Evolutionary conservation across 1,140 invertebrate genomes (phyloP), one percentile per base, ranked within the genome.

Genomic region (Micrasema minimum): DNA sequence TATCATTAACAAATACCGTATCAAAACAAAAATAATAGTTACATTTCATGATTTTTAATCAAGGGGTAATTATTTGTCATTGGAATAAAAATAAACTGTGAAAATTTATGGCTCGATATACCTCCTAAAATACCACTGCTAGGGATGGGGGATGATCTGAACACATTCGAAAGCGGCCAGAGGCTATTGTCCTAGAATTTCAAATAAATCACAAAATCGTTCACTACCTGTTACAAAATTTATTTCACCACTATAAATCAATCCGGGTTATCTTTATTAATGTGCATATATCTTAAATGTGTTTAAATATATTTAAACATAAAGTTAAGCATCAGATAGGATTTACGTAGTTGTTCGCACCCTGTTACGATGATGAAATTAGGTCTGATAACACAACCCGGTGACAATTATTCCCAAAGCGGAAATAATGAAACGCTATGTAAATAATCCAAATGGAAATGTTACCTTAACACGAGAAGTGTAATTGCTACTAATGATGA

Each of bases 401-500:
- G 64, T 50, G 46, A 51, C 64, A 66, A 64, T 64, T 45, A 64
- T 64, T 35, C 37, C 38, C 26, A 20, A 18, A 11, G 1, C 22
- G 64, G 48, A 50, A 67, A 55, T 55, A 67, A 57, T 67, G 22
- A 67, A 65, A 57, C 51, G 37, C 66, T 43, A 45, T 67, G 66
- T 67, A 67, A 67, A 67, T 67, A 67, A 67, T 67, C 66, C 48
- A 26, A 57, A 50, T 67, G 50, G 51, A 67, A 67, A 67, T 57
- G 50, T 53, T 57, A 57, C 51, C 66, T 53, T 31, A 57, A 45
- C 66, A 67, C 66, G 66, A 37, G 37, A 67, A 7, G 45, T 51
- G 31, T 66, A 66, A 50, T 66, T 38, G 59, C 43, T 41, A 41
- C 26, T 64, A 64, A 64, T 64, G 59, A 64, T 64, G n/a, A 64